Conservation (phyloP, 2,113 vertebrate species). For the human (Homo sapiens) region DNA sequence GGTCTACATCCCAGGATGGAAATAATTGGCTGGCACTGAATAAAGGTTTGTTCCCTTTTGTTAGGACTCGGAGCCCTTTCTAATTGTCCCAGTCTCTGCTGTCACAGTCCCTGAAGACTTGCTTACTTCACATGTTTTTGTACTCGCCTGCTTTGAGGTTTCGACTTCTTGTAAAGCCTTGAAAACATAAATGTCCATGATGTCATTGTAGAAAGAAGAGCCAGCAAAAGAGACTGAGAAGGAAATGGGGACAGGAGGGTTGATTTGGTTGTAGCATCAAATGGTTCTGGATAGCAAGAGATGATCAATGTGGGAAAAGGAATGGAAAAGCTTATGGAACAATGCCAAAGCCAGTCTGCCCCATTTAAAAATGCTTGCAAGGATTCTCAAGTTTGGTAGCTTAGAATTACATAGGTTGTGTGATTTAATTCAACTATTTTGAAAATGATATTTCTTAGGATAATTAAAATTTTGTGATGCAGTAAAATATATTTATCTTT, state of each 20-base stretch:
- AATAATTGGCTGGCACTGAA: neutral
- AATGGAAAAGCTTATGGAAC: neutral
- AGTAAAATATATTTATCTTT: neutral
- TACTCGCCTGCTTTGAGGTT: neutral
- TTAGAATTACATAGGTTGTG: neutral
- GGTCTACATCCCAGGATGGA: neutral
- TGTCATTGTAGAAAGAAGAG: neutral
- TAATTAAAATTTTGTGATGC: neutral
- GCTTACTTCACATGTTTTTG: neutral
- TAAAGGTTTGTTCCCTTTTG: neutral
- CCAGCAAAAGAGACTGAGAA: neutral
- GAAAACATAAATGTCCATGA: neutral
- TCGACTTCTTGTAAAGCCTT: neutral
- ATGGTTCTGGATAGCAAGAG: neutral
- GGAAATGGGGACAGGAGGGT: neutral
- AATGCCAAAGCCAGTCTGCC: neutral
- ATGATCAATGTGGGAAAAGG: neutral
- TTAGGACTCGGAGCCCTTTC: neutral
- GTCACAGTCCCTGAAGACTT: neutral
- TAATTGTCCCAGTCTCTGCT: neutral
- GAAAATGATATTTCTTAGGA: neutral
- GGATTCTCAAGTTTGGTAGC: neutral
- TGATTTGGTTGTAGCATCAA: neutral
- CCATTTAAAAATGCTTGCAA: neutral
- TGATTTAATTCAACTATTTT: neutral